Base-by-base conservation (phyloP, 2,888 invertebrate genomes). In the Scotopteryx bipunctaria region DNA sequence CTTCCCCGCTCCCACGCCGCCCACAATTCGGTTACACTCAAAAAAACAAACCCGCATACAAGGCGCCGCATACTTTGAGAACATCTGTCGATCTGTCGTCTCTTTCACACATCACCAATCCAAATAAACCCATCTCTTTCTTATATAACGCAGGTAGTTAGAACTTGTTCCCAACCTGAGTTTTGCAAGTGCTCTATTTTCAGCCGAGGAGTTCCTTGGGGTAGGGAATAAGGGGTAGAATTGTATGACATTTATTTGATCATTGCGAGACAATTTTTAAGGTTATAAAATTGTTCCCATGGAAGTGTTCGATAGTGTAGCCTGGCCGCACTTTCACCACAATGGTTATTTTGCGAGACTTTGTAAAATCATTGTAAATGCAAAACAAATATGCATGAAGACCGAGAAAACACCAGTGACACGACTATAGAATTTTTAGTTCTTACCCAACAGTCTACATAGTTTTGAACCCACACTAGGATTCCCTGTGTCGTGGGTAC, bases 41-140 rank as follows among this genome's bases (percentile, higher is more conserved):
- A 23, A 23, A 78, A 80, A 78, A 83, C 77, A 76, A 73, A 72
- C 87, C 83, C 84, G 83, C 87, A 86, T 83, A 78, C 83, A 79
- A 78, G 68, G 73, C 73, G 76, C 64, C 66, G 60, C 66, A 70
- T 70, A 73, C 78, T 75, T 75, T 71, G 68, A 55, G 80, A 86
- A 85, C 87, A 86, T 86, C 86, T 86, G 86, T 83, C 87, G 47
- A 38, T 47, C 61, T 52, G 36, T 56, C 64, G 19, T 60, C 55
- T 40, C 45, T 13, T 41, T 48, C 58, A 15, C 42, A 51, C 59
- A 31, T 17, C 8, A 1, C 2, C 5, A 27, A 17, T 5, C 19
- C 2, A 6, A 48, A 47, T 67, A 43, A 38, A 1, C 5, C 51
- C 23, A 13, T 78, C 73, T 54, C 68, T 11, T 14, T 78, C 72